A percentile compares a stretch with the other conserved stretches of the same genome.
phyloP scores from a whole-genome alignment of 2,888 invertebrate genomes.

The Brachycybe producta region DNA sequence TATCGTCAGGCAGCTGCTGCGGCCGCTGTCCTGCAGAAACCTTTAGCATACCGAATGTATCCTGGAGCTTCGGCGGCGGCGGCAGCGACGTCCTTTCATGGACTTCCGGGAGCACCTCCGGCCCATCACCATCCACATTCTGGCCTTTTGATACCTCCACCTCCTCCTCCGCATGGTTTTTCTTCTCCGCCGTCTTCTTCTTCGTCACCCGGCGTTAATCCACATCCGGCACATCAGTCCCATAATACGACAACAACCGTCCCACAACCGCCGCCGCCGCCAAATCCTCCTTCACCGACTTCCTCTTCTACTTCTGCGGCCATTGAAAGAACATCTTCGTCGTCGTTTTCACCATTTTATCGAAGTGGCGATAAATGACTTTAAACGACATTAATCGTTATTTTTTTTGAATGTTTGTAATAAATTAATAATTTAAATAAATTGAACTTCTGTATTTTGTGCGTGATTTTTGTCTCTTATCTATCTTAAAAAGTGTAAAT shows the following conservation, averaged over 20 bases:
- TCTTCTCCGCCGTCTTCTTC: slow-evolving; percentile 22
- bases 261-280: slow-evolving; percentile 17
- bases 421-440: no score
- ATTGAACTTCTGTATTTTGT: no score
- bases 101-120: slow-evolving; percentile 12
- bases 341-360: slow-evolving; percentile 16
- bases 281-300: slow-evolving; percentile 12
- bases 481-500: not conserved
- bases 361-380: not conserved
- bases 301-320: slow-evolving; percentile 17
- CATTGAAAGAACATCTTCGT: slow-evolving; percentile 20
- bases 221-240: no score
- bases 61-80: slow-evolving; percentile 21
- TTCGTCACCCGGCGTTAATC: no score
- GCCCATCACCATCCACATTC: not conserved
- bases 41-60: slow-evolving; percentile 56
- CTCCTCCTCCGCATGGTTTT: slow-evolving; percentile 20
- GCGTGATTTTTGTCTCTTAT: no score
- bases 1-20: slow-evolving; percentile 68
- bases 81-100: slow-evolving; percentile 12
- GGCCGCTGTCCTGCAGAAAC: slow-evolving; percentile 53
- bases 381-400: not conserved
- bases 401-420: no score
- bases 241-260: slow-evolving; percentile 24
- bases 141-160: not conserved